Evolutionary conservation across 2,113 vertebrate species (phyloP).

Genomic region (Burhinus oedicnemus): DNA sequence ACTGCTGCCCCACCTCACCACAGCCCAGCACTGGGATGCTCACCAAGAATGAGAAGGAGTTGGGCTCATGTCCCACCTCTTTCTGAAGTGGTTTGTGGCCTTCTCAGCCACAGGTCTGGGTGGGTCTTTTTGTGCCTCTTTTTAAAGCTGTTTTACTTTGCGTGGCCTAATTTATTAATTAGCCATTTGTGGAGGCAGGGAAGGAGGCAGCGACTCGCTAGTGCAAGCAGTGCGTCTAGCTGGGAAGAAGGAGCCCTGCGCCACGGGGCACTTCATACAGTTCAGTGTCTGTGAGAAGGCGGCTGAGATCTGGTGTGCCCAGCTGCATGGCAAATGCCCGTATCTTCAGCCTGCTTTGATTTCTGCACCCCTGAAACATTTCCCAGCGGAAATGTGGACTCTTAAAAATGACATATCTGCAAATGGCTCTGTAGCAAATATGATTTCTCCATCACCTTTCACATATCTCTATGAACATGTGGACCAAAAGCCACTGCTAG

Average conservation of each 20-base stretch:
- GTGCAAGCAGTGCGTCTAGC: not conserved
- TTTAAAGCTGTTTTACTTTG: not conserved
- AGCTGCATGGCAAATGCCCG: not conserved
- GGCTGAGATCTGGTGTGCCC: not conserved
- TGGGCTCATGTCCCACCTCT: not conserved
- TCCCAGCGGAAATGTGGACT: not conserved
- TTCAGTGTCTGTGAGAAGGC: not conserved
- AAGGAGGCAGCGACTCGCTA: not conserved
- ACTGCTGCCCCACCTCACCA: not conserved
- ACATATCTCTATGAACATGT: not conserved
- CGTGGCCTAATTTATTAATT: not conserved
- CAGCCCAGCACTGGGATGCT: fast-evolving
- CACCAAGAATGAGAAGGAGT: not conserved
- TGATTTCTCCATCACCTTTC: not conserved
- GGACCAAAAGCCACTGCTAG: not conserved
- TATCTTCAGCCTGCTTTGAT: not conserved
- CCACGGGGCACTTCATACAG: too few species aligned
- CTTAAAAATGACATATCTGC: not conserved
- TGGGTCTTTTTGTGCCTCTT: not conserved
- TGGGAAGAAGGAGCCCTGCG: not conserved
- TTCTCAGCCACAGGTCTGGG: not conserved
- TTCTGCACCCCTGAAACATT: not conserved
- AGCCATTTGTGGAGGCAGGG: not conserved
- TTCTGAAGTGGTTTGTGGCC: not conserved
- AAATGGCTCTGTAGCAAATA: not conserved